phyloP scores from a whole-genome alignment of 2,113 vertebrate species.

The Psilopsiagon aymara region DNA sequence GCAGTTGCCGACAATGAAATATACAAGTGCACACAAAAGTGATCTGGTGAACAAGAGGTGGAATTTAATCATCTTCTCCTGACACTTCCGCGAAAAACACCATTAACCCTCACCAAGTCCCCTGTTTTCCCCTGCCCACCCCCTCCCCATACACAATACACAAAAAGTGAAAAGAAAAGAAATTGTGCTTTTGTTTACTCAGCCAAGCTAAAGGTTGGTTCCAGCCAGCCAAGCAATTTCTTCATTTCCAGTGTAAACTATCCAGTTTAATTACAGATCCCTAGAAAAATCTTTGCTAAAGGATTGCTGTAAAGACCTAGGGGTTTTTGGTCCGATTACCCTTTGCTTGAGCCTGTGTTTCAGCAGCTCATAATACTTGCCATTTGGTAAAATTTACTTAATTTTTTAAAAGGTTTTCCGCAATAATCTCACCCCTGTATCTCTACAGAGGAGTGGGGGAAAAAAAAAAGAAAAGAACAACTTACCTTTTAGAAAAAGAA shows the following conservation, averaged over 20 bases:
- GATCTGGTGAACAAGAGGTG: slow-evolving; percentile 78
- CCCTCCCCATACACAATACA: slow-evolving; percentile 33
- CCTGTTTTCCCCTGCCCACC: slow-evolving; percentile 62
- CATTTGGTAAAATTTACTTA: slow-evolving; percentile 76
- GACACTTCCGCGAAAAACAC: slow-evolving; percentile 78
- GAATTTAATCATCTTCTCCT: slow-evolving; percentile 80
- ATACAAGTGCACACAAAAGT: slow-evolving; percentile 79
- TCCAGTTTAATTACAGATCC: slow-evolving; percentile 83
- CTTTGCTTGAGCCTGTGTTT: slow-evolving; percentile 68
- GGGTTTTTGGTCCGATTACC: slow-evolving; percentile 71
- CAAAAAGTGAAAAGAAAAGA: slow-evolving; percentile 74
- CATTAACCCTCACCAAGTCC: slow-evolving; percentile 79
- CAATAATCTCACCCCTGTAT: slow-evolving; percentile 56
- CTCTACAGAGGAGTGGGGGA: slow-evolving; percentile 16
- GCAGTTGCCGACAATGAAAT: slow-evolving; percentile 77
- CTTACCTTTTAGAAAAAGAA: slow-evolving; percentile 83
- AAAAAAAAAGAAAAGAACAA: slow-evolving; percentile 48
- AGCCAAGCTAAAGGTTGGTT: slow-evolving; percentile 81
- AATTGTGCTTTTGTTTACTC: slow-evolving; percentile 82
- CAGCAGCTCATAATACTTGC: slow-evolving; percentile 76
- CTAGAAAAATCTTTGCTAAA: slow-evolving; percentile 80
- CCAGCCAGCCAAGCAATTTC: slow-evolving; percentile 81
- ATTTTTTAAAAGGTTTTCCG: slow-evolving; percentile 72
- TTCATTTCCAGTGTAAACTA: slow-evolving; percentile 84
- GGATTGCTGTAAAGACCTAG: slow-evolving; percentile 74